These are phyloP conservation scores for Scomber japonicus DNA, from an alignment of 2,113 vertebrate species.

Conservation along the genomic window DNA sequence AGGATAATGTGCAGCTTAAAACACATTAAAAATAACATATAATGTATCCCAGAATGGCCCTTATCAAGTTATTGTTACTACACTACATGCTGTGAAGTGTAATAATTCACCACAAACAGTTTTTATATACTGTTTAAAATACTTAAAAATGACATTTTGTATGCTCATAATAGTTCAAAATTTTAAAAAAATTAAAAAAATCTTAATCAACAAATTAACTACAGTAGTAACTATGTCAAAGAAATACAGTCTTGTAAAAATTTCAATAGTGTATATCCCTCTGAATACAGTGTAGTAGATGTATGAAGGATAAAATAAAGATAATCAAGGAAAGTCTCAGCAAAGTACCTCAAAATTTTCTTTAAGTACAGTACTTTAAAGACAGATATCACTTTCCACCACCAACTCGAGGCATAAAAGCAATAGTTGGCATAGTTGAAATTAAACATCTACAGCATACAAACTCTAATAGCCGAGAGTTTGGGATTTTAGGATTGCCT, in stretches of 20 bases:
- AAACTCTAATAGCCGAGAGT: conserved; percentile 4
- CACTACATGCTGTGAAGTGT: no score
- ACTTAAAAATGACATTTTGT: no score
- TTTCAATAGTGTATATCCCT: not conserved
- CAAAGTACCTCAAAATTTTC: not conserved
- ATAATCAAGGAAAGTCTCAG: not conserved
- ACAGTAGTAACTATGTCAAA: not conserved
- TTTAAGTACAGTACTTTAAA: not conserved
- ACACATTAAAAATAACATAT: no score
- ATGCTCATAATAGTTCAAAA: no score
- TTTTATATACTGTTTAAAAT: no score
- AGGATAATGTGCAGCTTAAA: not conserved
- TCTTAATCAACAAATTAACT: no score
- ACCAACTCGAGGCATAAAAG: conserved; percentile 1
- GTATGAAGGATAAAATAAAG: not conserved
- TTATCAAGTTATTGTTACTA: no score
- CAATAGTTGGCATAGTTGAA: not conserved
- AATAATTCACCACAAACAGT: no score
- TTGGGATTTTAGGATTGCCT: conserved; percentile 27
- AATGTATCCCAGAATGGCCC: no score
- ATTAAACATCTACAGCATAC: conserved; percentile 4
- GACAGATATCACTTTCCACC: not conserved
- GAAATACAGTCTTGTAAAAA: not conserved
- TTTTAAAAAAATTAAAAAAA: no score
- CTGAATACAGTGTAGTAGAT: not conserved